Percentiles rank a stretch among this genome's conserved stretches.
Evolutionary conservation across 1,140 invertebrate genomes (phyloP).

Genomic region (Trichonephila clavata): DNA sequence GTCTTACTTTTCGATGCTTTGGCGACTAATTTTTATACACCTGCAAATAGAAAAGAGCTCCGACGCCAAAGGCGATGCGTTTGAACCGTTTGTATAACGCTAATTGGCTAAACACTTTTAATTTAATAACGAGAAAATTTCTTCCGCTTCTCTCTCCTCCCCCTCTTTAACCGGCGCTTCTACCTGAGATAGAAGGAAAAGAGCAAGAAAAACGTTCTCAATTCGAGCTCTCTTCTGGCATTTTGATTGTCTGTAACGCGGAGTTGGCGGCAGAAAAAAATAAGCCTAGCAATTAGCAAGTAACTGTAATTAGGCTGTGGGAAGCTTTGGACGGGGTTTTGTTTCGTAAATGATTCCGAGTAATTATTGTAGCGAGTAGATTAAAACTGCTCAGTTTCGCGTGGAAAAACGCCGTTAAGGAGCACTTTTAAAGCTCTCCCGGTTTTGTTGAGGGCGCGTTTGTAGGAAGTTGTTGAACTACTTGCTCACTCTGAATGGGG

Average conservation of each 20-base stretch:
- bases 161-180: neutral
- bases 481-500: neutral
- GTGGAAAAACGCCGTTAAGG: slow-evolving; percentile 68
- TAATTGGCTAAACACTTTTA: slow-evolving; percentile 76
- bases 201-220: slow-evolving; percentile 52
- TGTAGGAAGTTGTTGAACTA: slow-evolving; percentile 33
- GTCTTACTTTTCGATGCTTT: slow-evolving; percentile 14
- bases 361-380: slow-evolving; percentile 71
- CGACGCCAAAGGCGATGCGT: slow-evolving; percentile 42
- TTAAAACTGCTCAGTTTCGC: slow-evolving; percentile 49
- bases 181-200: slow-evolving; percentile 5
- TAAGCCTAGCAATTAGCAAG: slow-evolving; percentile 67
- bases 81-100: slow-evolving; percentile 64
- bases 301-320: slow-evolving; percentile 65
- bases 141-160: neutral
- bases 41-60: slow-evolving; percentile 1
- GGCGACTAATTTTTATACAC: slow-evolving; percentile 36
- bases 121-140: slow-evolving; percentile 70
- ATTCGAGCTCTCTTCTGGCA: slow-evolving; percentile 53
- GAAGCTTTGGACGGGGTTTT: slow-evolving; percentile 52
- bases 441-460: neutral
- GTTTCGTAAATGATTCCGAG: slow-evolving; percentile 70
- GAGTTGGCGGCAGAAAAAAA: slow-evolving; percentile 25
- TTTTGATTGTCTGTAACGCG: slow-evolving; percentile 66
- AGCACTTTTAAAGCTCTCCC: neutral